Conservation (phyloP, 1,140 invertebrate genomes). For the Microplitis demolitor region DNA sequence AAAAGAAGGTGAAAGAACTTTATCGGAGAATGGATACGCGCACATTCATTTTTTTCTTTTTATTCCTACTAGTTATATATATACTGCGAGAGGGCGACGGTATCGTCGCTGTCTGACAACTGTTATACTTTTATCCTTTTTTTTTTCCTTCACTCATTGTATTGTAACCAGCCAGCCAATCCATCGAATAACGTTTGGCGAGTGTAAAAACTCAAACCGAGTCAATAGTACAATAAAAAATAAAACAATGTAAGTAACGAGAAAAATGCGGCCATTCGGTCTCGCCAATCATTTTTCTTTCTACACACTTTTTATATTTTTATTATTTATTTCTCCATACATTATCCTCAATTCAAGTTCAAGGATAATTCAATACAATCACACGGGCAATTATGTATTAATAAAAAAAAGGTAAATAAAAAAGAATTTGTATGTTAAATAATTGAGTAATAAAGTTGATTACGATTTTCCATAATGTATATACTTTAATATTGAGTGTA, state of each 20-base stretch:
- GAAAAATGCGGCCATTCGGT: constrained; percentile 13
- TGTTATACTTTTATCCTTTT: constrained; percentile 11
- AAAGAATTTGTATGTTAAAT: not conserved
- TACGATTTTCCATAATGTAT: not conserved
- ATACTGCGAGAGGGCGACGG: not conserved
- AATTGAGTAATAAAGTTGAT: not conserved
- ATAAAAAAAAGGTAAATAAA: not conserved
- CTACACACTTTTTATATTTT: constrained; percentile 15
- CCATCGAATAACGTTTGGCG: not conserved
- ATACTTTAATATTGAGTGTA: not conserved
- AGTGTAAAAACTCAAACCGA: not conserved
- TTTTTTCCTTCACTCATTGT: no score
- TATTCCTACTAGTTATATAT: not conserved
- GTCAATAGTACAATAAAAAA: constrained; percentile 5
- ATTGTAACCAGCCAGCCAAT: not conserved
- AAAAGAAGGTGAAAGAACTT: constrained; percentile 25
- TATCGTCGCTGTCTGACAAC: constrained; percentile 5
- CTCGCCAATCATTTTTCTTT: constrained; percentile 8
- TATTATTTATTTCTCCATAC: not conserved
- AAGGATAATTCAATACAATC: constrained; percentile 15
- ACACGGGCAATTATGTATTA: not conserved
- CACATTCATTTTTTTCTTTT: constrained; percentile 7
- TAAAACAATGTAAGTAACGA: not conserved
- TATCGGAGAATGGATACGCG: constrained; percentile 20
- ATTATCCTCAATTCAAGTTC: constrained; percentile 15